phyloP scores from a whole-genome alignment of 2,888 invertebrate genomes.

The Gymnocheta viridis region DNA sequence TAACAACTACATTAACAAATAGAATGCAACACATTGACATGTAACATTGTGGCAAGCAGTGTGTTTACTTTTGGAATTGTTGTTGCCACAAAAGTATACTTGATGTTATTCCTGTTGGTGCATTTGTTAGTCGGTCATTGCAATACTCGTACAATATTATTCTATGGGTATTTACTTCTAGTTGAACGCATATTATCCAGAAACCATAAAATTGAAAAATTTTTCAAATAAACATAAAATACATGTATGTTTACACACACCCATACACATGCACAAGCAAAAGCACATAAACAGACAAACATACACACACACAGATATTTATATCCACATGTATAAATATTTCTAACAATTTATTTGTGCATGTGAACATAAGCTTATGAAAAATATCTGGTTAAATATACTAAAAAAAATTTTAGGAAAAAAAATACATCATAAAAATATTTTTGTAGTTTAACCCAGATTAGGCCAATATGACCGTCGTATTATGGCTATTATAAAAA shows the following conservation, averaged over 20 bases:
- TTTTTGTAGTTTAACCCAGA: conserved; percentile 50
- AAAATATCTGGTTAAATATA: conserved; percentile 36
- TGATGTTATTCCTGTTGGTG: conserved; percentile 58
- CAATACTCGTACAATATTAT: conserved; percentile 47
- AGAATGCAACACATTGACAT: conserved; percentile 58
- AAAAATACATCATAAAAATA: not conserved
- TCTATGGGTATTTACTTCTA: conserved; percentile 75
- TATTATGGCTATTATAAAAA: conserved; percentile 35
- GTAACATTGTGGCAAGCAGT: conserved; percentile 64
- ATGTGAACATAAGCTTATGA: conserved; percentile 57
- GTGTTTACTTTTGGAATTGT: conserved; percentile 10
- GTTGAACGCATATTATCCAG: conserved; percentile 79
- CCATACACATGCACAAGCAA: not conserved
- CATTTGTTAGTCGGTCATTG: conserved; percentile 35
- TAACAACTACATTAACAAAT: conserved; percentile 3
- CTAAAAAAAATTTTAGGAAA: conserved; percentile 1
- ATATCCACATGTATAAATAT: not conserved
- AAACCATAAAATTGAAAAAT: conserved; percentile 80
- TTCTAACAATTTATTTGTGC: conserved; percentile 15
- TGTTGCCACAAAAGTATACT: conserved; percentile 59
- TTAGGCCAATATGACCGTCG: conserved; percentile 54
- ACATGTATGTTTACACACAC: conserved; percentile 30
- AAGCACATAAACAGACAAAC: conserved; percentile 9
- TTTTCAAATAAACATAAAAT: conserved; percentile 70
- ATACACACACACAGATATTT: not conserved